Conservation (phyloP, 2,113 vertebrate species). For the Todiramphus saurophagus region DNA sequence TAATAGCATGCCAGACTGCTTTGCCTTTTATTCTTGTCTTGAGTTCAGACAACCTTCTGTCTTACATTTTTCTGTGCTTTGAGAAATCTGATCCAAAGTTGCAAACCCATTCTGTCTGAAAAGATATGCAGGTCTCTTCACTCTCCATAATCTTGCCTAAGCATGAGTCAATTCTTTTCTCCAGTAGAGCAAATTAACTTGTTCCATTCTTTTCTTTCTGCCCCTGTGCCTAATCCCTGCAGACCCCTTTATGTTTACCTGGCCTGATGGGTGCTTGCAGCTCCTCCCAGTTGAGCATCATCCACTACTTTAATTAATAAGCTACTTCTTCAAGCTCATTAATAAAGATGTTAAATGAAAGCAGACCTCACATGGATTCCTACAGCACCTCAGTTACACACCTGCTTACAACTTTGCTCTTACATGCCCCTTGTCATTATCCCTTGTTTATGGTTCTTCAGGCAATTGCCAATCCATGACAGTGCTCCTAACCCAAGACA, state of each 20-base stretch:
- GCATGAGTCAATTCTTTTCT: neutral
- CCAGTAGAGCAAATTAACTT: neutral
- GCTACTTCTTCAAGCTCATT: slow-evolving; percentile 2
- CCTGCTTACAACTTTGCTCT: slow-evolving; percentile 42
- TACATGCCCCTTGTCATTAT: slow-evolving; percentile 47
- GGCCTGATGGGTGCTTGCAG: neutral
- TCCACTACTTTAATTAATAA: neutral
- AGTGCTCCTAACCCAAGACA: slow-evolving; percentile 44
- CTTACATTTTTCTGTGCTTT: neutral
- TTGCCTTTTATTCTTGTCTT: neutral
- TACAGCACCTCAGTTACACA: neutral
- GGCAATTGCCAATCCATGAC: slow-evolving; percentile 52
- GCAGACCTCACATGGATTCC: neutral
- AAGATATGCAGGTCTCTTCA: neutral
- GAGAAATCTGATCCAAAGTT: neutral
- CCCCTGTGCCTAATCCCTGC: neutral
- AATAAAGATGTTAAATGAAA: slow-evolving; percentile 55
- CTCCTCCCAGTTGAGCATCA: slow-evolving; percentile 1
- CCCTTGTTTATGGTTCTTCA: slow-evolving; percentile 64
- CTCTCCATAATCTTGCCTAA: rapidly evolving
- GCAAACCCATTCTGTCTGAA: neutral
- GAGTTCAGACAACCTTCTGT: neutral
- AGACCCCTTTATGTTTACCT: neutral
- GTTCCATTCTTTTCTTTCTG: neutral
- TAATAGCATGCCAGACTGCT: neutral